These are phyloP conservation scores for Naso thynnoides DNA, from an alignment of 2,797 vertebrate species.

Conservation along the genomic window DNA sequence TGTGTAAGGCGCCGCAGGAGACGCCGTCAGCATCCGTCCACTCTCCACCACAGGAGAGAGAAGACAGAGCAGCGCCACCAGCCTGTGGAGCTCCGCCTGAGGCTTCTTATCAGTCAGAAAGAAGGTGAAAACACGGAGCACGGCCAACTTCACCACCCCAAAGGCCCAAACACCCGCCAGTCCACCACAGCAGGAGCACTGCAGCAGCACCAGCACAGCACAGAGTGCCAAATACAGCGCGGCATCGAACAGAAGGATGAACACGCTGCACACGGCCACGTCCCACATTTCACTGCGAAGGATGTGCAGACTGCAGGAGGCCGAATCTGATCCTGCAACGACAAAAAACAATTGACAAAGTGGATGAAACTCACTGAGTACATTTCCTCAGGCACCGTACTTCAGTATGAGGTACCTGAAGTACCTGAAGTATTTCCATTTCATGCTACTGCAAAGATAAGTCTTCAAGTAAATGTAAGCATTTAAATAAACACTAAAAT, in stretches of 20 bases:
- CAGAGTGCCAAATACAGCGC: slow-evolving; percentile 47
- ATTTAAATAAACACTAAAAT: no score
- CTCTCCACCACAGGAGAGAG: slow-evolving; percentile 72
- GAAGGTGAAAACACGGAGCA: slow-evolving; percentile 51
- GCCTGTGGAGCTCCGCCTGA: slow-evolving; percentile 16
- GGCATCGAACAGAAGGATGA: slow-evolving; percentile 56
- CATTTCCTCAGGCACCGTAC: neutral
- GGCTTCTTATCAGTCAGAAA: slow-evolving; percentile 26
- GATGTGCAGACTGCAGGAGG: neutral
- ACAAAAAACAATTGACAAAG: neutral
- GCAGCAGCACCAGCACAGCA: slow-evolving; percentile 31
- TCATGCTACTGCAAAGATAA: no score
- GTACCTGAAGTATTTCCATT: neutral
- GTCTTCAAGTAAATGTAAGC: neutral
- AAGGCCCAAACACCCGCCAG: slow-evolving; percentile 73
- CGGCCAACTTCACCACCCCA: slow-evolving; percentile 61
- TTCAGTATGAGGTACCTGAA: neutral
- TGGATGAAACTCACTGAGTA: neutral
- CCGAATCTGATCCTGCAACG: slow-evolving; percentile 23
- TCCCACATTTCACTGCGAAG: slow-evolving; percentile 25
- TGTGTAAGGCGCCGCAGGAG: neutral
- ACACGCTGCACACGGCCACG: slow-evolving; percentile 6
- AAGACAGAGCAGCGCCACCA: slow-evolving; percentile 77
- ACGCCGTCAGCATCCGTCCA: slow-evolving; percentile 39
- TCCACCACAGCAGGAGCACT: slow-evolving; percentile 32